Percentiles rank a stretch among this genome's conserved stretches.
Conservation (phyloP, 92 coral and sea anemone species). For the Actinostola sp. region DNA sequence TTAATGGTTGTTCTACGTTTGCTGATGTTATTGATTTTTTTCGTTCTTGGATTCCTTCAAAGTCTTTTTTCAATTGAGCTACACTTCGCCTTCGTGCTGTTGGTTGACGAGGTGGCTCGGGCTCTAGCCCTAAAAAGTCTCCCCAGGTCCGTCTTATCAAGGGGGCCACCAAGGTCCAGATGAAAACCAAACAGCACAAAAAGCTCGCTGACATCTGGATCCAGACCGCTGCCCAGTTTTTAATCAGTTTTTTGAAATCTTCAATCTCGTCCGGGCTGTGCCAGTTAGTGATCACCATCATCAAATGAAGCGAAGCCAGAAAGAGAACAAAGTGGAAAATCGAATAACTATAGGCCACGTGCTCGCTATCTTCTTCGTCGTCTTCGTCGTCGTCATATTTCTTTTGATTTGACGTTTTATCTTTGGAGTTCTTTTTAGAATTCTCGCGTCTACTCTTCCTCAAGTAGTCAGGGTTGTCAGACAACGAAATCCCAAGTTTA, state of each 20-base stretch:
- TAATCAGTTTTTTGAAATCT: slow-evolving; percentile 91
- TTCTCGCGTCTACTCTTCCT: slow-evolving; percentile 53
- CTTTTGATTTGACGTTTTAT: slow-evolving; percentile 22
- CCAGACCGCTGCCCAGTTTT: slow-evolving; percentile 99
- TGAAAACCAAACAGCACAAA: slow-evolving; percentile 87
- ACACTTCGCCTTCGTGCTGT: slow-evolving; percentile 79
- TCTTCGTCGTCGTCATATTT: slow-evolving; percentile 23
- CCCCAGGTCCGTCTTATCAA: slow-evolving; percentile 91
- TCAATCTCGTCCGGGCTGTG: slow-evolving; percentile 95
- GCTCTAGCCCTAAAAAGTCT: slow-evolving; percentile 83
- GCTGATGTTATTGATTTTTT: slow-evolving; percentile 24
- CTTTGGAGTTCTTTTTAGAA: slow-evolving; percentile 27
- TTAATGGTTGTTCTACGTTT: background rate
- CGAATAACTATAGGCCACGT: slow-evolving; percentile 89
- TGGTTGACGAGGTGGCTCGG: slow-evolving; percentile 65
- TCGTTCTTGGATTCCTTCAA: slow-evolving; percentile 41
- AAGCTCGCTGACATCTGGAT: slow-evolving; percentile 95
- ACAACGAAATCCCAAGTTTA: slow-evolving; percentile 80
- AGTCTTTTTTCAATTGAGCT: slow-evolving; percentile 60
- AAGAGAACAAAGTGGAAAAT: slow-evolving; percentile 91
- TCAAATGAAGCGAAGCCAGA: slow-evolving; percentile 87
- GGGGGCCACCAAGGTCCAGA: slow-evolving; percentile 97
- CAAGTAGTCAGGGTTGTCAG: slow-evolving; percentile 68
- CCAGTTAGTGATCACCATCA: slow-evolving; percentile 99
- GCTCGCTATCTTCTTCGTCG: slow-evolving; percentile 52